phyloP scores from a whole-genome alignment of 2,888 invertebrate species.

The Sturmia bella region DNA sequence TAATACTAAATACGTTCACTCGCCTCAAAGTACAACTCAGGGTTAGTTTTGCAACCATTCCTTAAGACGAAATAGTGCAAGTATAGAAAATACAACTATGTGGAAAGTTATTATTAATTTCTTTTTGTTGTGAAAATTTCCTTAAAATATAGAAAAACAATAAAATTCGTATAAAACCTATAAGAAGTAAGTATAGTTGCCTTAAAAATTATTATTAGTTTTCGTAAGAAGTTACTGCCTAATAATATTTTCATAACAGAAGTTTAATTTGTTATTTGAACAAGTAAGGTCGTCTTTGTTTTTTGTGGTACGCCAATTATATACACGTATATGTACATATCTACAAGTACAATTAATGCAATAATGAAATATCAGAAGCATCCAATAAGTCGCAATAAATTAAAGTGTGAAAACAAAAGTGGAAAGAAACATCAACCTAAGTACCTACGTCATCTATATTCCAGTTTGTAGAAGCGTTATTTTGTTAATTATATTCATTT shows the following conservation, averaged over 20 bases:
- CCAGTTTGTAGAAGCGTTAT: not conserved
- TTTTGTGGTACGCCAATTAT: conserved; percentile 33
- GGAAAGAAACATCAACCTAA: conserved; percentile 28
- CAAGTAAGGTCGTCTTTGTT: conserved; percentile 50
- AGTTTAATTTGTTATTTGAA: not conserved
- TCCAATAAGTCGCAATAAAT: conserved; percentile 51
- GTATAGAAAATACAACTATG: conserved; percentile 33
- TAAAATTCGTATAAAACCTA: conserved; percentile 20
- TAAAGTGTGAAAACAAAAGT: conserved; percentile 56
- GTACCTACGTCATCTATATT: conserved; percentile 43
- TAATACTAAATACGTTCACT: too few species aligned
- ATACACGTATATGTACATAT: too few species aligned
- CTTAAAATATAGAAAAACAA: conserved; percentile 24
- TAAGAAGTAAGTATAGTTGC: conserved; percentile 44
- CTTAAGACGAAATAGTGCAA: not conserved
- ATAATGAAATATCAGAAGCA: conserved; percentile 17
- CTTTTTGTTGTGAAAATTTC: conserved; percentile 62
- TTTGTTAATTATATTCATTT: too few species aligned
- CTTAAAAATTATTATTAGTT: too few species aligned
- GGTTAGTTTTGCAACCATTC: not conserved
- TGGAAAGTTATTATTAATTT: conserved; percentile 56
- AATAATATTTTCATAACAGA: not conserved
- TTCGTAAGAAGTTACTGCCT: not conserved
- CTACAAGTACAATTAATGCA: conserved; percentile 19
- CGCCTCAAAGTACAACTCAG: not conserved